A percentile compares a stretch with the other conserved stretches of the same genome.
Conservation (phyloP, 2,888 invertebrate genomes). For the Dascillus cervinus region DNA sequence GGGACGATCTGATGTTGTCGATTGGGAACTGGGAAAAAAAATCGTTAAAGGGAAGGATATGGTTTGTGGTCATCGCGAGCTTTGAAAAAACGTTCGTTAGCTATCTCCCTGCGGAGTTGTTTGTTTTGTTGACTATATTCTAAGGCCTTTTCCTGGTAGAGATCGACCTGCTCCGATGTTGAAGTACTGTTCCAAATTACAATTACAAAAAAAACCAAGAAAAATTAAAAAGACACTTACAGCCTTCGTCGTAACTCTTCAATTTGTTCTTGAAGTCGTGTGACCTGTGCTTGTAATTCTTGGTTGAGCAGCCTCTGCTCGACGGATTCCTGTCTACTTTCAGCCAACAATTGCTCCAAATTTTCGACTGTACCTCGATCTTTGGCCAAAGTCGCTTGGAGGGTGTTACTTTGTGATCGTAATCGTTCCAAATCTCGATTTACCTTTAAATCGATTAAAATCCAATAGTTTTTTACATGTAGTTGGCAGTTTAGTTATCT, state of each 20-base stretch:
- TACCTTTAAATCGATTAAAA: conserved; percentile 44
- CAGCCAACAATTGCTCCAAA: conserved; percentile 50
- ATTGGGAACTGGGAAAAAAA: too few relatives aligned
- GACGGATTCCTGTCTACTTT: conserved; percentile 53
- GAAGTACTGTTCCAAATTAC: conserved; percentile 31
- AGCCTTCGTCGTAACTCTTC: conserved; percentile 45
- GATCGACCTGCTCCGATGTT: conserved; percentile 43
- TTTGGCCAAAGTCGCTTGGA: conserved; percentile 40
- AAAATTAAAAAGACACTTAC: conserved; percentile 36
- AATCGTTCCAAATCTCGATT: conserved; percentile 45
- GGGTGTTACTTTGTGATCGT: conserved; percentile 40
- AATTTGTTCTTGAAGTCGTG: conserved; percentile 49
- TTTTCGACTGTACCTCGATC: conserved; percentile 46
- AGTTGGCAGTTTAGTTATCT: too few relatives aligned
- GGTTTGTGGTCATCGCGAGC: conserved; percentile 37
- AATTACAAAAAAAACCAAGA: background rate
- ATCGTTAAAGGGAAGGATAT: conserved; percentile 37
- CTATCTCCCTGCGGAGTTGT: conserved; percentile 47
- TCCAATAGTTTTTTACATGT: too few relatives aligned
- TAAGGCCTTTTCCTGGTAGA: conserved; percentile 47
- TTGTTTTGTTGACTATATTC: conserved; percentile 48
- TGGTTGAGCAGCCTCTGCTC: conserved; percentile 55
- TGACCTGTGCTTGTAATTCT: conserved; percentile 56
- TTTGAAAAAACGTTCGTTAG: conserved; percentile 46
- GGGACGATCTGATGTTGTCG: too few relatives aligned